Conservation (phyloP, 2,113 vertebrate genomes). For the Pterocles gutturalis region DNA sequence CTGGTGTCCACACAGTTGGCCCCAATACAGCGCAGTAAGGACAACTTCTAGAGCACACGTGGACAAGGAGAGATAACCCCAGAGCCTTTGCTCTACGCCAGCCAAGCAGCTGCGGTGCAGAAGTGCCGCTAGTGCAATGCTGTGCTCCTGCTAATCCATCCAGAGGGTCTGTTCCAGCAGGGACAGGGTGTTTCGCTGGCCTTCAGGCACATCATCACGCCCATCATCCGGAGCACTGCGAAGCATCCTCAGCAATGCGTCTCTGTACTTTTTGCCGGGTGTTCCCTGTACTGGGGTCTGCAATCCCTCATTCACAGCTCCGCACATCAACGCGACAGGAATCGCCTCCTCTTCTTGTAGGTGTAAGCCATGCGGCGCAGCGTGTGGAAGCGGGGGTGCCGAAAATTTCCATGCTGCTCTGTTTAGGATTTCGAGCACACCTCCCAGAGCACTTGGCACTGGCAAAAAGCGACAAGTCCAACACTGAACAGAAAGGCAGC, state of each 20-base stretch:
- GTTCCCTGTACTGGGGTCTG: not conserved
- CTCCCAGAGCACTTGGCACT: constrained; percentile 53
- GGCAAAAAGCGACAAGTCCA: not conserved
- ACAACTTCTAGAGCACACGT: not conserved
- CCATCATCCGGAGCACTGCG: not conserved
- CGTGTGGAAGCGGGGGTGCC: not conserved
- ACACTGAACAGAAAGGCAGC: constrained; percentile 53
- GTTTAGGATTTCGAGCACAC: constrained; percentile 21
- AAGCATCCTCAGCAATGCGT: not conserved
- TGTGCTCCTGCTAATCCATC: not conserved
- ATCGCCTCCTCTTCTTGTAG: fast-evolving
- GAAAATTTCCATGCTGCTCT: not conserved
- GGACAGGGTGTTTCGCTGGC: not conserved
- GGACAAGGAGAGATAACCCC: not conserved
- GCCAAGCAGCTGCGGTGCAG: not conserved
- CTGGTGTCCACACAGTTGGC: not conserved
- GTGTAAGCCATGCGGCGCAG: not conserved
- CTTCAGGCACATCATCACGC: not conserved
- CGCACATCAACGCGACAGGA: fast-evolving
- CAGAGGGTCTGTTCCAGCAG: not conserved
- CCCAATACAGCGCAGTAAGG: not conserved
- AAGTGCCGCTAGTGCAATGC: not conserved
- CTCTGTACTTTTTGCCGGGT: not conserved
- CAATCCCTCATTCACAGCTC: not conserved
- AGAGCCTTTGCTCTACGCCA: not conserved